Percentiles rank a stretch among this genome's conserved stretches.
Conservation (phyloP, 2,113 vertebrate genomes). For the Mesoclemmys tuberculata region DNA sequence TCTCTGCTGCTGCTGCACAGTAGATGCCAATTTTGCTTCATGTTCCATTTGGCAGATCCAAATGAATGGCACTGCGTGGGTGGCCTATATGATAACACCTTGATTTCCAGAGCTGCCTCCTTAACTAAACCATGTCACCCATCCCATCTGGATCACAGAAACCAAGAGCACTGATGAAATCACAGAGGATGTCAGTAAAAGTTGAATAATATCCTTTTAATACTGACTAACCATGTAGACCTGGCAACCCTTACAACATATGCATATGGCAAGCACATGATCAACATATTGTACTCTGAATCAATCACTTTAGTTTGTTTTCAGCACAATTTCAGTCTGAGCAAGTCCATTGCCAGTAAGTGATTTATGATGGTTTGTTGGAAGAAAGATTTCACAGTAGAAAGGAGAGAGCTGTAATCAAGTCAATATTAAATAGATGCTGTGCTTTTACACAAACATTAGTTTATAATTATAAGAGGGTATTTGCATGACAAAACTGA, state of each 20-base stretch:
- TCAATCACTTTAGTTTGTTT: conserved; percentile 75
- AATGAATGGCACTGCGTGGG: conserved; percentile 47
- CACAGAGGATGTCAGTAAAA: conserved; percentile 73
- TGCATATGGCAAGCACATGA: conserved; percentile 78
- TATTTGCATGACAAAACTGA: neutral
- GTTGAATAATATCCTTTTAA: conserved; percentile 73
- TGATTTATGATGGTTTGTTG: conserved; percentile 34
- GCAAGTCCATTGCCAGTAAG: conserved; percentile 50
- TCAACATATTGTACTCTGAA: conserved; percentile 39
- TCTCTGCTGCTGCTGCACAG: conserved; percentile 45
- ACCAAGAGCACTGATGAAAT: conserved; percentile 58
- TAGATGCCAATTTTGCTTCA: conserved; percentile 62
- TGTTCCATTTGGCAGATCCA: conserved; percentile 13
- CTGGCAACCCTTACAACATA: conserved; percentile 64
- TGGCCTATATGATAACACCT: conserved; percentile 55
- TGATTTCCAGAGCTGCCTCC: conserved; percentile 66
- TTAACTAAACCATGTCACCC: conserved; percentile 49
- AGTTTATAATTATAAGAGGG: neutral
- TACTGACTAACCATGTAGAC: conserved; percentile 65
- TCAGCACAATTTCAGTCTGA: conserved; percentile 60
- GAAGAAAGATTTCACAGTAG: conserved; percentile 3
- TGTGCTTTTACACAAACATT: neutral
- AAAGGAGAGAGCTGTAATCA: neutral
- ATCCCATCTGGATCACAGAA: conserved; percentile 76
- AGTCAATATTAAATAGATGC: neutral